Evolutionary conservation across 2,113 vertebrate genomes (phyloP).

Genomic region (Mustela lutreola): DNA sequence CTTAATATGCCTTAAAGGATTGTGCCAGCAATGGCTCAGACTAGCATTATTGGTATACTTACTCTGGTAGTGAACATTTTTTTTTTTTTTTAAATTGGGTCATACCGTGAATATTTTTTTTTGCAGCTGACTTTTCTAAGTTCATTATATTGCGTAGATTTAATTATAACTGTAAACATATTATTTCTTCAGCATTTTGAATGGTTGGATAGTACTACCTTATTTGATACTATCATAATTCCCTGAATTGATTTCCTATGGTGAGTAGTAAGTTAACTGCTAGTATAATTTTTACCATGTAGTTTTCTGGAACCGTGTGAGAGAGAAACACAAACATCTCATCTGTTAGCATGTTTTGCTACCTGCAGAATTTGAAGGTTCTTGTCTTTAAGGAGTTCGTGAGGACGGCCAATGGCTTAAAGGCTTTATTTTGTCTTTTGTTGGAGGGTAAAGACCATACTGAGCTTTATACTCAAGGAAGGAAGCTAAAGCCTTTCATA

Average conservation of each 20-base stretch:
- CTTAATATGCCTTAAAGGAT: background rate
- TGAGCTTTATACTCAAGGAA: background rate
- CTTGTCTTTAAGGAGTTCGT: background rate
- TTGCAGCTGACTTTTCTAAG: background rate
- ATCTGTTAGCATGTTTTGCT: background rate
- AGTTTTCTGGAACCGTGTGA: background rate
- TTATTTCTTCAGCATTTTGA: background rate
- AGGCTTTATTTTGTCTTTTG: background rate
- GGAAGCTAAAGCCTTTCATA: background rate
- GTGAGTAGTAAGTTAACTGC: background rate
- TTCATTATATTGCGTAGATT: background rate
- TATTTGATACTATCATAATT: background rate
- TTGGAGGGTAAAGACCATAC: background rate
- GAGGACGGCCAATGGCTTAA: background rate
- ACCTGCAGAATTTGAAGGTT: background rate
- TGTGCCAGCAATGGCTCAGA: background rate
- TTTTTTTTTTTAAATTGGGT: background rate
- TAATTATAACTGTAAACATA: background rate
- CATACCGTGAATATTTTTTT: background rate
- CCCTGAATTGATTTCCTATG: background rate
- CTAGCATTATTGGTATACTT: background rate
- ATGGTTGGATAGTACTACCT: background rate
- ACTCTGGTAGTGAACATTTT: background rate
- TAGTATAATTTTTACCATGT: background rate
- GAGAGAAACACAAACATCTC: background rate